These are phyloP conservation scores for Heteractis magnifica DNA, from an alignment of 92 coral and sea anemone species.

Conservation along the genomic window DNA sequence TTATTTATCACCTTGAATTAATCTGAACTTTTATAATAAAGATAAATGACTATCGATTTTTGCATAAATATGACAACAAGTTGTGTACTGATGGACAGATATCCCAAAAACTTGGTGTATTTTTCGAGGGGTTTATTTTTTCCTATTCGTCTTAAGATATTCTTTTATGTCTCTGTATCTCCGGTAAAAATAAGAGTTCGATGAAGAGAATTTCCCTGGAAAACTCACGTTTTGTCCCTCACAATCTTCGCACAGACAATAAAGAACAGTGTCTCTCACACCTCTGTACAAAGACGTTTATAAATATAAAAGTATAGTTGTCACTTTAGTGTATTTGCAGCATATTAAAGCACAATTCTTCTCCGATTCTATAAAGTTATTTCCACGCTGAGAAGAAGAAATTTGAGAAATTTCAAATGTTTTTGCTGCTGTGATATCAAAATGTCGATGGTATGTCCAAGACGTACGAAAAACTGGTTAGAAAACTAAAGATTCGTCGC, in stretches of 20 bases:
- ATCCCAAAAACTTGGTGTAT: background rate
- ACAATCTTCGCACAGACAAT: background rate
- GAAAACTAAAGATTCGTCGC: background rate
- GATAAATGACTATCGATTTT: background rate
- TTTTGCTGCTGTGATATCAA: slow-evolving; percentile 6
- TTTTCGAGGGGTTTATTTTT: background rate
- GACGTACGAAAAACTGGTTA: background rate
- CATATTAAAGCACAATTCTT: background rate
- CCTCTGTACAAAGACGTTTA: slow-evolving; percentile 11
- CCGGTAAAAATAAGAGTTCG: background rate
- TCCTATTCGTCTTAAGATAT: background rate
- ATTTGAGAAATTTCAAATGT: slow-evolving; percentile 13
- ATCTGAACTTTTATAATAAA: background rate
- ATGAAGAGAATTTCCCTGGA: background rate
- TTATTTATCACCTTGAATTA: background rate
- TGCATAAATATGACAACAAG: background rate
- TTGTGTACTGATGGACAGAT: background rate
- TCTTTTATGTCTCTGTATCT: background rate
- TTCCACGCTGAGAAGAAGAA: slow-evolving; percentile 12
- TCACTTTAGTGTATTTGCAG: background rate
- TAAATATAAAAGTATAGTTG: background rate
- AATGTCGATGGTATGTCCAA: background rate
- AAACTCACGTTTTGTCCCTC: background rate
- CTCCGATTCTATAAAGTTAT: slow-evolving; percentile 14
- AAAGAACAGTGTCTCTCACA: background rate